These are phyloP conservation scores for Aurelia sp. DNA, from an alignment of 30 jellyfish, hydroid and myxozoan species.

Conservation along the genomic window DNA sequence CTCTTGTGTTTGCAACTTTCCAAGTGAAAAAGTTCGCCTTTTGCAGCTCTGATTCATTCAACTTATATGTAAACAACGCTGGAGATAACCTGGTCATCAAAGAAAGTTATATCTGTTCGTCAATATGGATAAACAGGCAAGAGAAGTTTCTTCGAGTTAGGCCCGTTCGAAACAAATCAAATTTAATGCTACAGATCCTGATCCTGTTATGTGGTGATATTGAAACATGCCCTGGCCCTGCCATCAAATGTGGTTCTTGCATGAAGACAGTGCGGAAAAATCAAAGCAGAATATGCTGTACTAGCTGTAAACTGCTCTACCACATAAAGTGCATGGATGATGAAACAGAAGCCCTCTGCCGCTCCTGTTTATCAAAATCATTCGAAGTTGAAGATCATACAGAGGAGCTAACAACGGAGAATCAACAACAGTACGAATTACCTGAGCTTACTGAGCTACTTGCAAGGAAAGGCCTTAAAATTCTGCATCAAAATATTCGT, in stretches of 20 bases:
- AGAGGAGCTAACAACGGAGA: slow-evolving; percentile 36
- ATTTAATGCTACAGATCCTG: slow-evolving; percentile 27
- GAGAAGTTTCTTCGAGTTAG: slow-evolving; percentile 14
- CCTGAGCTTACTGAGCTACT: slow-evolving; percentile 58
- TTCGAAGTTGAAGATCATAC: slow-evolving; percentile 47
- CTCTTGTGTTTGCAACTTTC: too few relatives aligned
- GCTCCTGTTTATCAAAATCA: slow-evolving; percentile 43
- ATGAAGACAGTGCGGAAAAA: slow-evolving; percentile 33
- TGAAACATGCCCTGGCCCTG: slow-evolving; percentile 38
- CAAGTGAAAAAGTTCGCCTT: too few relatives aligned
- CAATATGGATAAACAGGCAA: slow-evolving; percentile 30
- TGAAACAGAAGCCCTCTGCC: slow-evolving; percentile 53
- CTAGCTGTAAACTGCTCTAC: slow-evolving; percentile 45
- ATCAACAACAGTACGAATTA: slow-evolving; percentile 39
- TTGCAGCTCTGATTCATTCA: too few relatives aligned
- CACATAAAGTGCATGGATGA: slow-evolving; percentile 49
- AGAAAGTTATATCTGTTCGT: too few relatives aligned
- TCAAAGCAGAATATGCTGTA: slow-evolving; percentile 52
- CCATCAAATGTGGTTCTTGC: not conserved
- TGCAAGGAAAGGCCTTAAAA: slow-evolving; percentile 41
- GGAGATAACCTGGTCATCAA: too few relatives aligned
- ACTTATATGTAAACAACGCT: too few relatives aligned
- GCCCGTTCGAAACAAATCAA: slow-evolving; percentile 5
- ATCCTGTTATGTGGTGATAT: slow-evolving; percentile 60
- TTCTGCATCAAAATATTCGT: slow-evolving; percentile 63